phyloP scores from a whole-genome alignment of 1,140 invertebrate genomes.

The Caenorhabditis tropicalis region DNA sequence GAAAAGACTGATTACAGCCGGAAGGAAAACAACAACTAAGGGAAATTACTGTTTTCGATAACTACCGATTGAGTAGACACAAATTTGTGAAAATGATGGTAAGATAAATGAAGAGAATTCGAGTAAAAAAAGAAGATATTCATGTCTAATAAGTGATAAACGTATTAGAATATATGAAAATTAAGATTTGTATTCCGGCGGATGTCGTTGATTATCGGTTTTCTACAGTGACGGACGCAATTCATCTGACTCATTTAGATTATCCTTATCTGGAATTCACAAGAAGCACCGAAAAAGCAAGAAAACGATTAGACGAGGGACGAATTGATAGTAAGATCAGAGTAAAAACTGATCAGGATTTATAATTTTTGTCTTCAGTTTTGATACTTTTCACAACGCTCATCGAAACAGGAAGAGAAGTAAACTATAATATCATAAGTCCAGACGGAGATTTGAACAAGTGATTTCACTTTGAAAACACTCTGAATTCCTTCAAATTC shows the following conservation, averaged over 20 bases:
- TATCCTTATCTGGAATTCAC: slow-evolving; percentile 18
- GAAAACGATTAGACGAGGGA: not conserved
- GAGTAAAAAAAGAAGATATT: too few species aligned
- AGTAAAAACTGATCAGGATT: not conserved
- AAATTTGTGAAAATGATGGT: slow-evolving; percentile 27
- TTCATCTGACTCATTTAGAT: not conserved
- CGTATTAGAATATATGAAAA: not conserved
- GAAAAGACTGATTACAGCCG: not conserved
- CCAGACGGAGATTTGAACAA: not conserved
- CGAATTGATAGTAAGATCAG: not conserved
- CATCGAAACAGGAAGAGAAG: not conserved
- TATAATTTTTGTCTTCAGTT: not conserved
- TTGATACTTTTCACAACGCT: slow-evolving; percentile 1
- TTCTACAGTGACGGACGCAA: not conserved
- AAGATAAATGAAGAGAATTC: not conserved
- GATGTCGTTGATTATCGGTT: not conserved
- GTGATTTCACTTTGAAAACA: not conserved
- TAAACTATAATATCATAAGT: slow-evolving; percentile 1
- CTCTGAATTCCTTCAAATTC: not conserved
- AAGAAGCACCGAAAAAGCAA: not conserved
- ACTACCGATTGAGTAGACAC: not conserved
- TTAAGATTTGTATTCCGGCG: not conserved
- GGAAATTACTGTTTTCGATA: not conserved
- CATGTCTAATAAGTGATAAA: too few species aligned
- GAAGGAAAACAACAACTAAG: not conserved